Base-by-base conservation (phyloP, 2,113 vertebrate species). In the Chionodraco myersi region DNA sequence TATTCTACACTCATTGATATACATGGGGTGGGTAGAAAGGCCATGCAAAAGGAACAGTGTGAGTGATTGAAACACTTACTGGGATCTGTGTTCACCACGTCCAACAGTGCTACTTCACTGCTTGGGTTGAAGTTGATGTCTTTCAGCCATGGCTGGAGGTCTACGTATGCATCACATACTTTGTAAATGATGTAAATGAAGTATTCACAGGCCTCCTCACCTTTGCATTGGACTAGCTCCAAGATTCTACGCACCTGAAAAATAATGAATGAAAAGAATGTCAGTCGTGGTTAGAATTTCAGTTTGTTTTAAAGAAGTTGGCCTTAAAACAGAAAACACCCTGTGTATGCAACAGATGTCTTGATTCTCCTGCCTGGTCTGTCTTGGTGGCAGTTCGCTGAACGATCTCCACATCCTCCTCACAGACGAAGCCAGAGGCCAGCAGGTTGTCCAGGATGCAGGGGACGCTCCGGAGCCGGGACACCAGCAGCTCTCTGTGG, bases 201-300 rank as follows among this genome's bases (percentile, higher is more conserved):
- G 89, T 96, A 99, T 15, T 97, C 95, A 0, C 96, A 96, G 58
- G 96, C 95, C 82, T 98, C 96, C 68, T 98, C 97, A 5, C 98
- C 98, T 91, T 99, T 99, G 91, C 96, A 97, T 82, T 98, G 96
- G 21, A 97, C 95, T 47, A 98, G 85, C 86, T 99, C 97, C 92
- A 99, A 86, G 89, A 98, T 94, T 92, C 97, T 96, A 48, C 98
- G 97, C 56, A 98, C 96, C 98, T 99, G 72, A 3, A 86, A 54
- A 82, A 87, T 36, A 48, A 76, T 12, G 11, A 49, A 5, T 30
- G 2, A 9, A 74, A 34, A 58, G 10, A 51, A 11, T 14, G 3
- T 48, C 3, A 30, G 3, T 30, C 3, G 30, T 30, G 30, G 3
- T 18, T 1, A 57, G 53, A 52, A 41, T 6, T 6, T 15, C 2